phyloP scores from a whole-genome alignment of 2,888 invertebrate species.

The Hoplodrina ambigua region DNA sequence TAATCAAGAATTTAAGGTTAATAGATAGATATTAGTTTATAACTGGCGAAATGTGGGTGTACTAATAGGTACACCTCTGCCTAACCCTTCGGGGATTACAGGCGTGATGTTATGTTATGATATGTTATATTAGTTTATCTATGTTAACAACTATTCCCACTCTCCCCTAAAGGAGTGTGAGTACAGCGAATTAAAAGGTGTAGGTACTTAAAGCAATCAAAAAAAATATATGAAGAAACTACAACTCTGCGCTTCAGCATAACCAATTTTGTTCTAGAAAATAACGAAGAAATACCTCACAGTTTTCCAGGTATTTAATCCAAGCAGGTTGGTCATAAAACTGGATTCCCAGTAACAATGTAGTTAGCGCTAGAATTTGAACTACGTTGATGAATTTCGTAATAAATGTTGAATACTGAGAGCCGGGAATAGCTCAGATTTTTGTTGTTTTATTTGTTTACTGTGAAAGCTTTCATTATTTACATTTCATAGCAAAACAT shows the following conservation, averaged over 20 bases:
- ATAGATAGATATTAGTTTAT: too few species aligned
- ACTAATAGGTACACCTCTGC: too few species aligned
- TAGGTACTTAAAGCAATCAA: neutral
- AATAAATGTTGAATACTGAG: constrained; percentile 35
- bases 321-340: constrained; percentile 3
- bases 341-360: constrained; percentile 24
- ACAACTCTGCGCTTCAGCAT: neutral
- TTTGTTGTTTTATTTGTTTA: constrained; percentile 23
- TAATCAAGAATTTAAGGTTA: too few species aligned
- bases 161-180: too few species aligned
- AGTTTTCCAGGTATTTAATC: constrained; percentile 37
- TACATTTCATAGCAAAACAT: neutral
- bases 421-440: constrained; percentile 8
- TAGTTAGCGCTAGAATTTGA: constrained; percentile 47
- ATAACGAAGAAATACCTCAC: constrained; percentile 14
- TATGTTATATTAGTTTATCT: too few species aligned
- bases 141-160: too few species aligned
- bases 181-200: too few species aligned
- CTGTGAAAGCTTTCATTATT: neutral
- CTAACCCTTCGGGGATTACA: too few species aligned
- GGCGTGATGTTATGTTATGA: too few species aligned
- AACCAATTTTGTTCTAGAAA: neutral
- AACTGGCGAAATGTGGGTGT: too few species aligned
- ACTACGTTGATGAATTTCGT: constrained; percentile 48
- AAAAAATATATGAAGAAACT: neutral